Percentiles rank a stretch among this genome's conserved stretches.
Conservation (phyloP, 1,140 invertebrate species). For the Caenorhabditis inopinata region DNA sequence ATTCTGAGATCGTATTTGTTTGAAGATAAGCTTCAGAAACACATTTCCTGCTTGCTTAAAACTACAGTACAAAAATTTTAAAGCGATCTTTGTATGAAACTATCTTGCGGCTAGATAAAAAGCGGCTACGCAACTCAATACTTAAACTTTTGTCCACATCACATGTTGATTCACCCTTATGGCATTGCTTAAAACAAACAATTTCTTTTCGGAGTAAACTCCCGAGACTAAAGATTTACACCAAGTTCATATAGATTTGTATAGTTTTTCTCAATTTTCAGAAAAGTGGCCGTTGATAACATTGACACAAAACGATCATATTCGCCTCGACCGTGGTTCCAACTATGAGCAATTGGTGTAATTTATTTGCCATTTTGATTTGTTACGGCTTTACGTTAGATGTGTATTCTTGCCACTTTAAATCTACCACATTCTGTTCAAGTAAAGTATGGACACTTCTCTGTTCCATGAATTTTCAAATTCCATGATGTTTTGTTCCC, state of each 20-base stretch:
- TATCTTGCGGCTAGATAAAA: neutral
- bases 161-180: neutral
- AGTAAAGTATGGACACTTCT: no score
- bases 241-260: neutral
- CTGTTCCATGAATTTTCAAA: neutral
- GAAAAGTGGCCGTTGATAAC: neutral
- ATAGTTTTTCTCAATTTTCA: neutral
- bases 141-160: neutral
- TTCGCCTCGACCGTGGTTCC: conserved; percentile 26
- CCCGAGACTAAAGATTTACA: conserved; percentile 16
- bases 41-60: no score
- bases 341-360: neutral
- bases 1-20: no score
- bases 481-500: neutral
- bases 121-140: neutral
- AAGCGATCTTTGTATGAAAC: no score
- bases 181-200: conserved; percentile 10
- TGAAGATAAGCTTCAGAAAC: no score
- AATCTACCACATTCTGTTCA: neutral
- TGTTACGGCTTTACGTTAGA: conserved; percentile 4
- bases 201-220: neutral
- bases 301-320: conserved; percentile 15
- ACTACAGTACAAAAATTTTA: no score
- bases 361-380: conserved; percentile 19
- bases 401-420: conserved; percentile 15